Base-by-base conservation (phyloP, 2,797 vertebrate genomes). In the Galaxias olidus region DNA sequence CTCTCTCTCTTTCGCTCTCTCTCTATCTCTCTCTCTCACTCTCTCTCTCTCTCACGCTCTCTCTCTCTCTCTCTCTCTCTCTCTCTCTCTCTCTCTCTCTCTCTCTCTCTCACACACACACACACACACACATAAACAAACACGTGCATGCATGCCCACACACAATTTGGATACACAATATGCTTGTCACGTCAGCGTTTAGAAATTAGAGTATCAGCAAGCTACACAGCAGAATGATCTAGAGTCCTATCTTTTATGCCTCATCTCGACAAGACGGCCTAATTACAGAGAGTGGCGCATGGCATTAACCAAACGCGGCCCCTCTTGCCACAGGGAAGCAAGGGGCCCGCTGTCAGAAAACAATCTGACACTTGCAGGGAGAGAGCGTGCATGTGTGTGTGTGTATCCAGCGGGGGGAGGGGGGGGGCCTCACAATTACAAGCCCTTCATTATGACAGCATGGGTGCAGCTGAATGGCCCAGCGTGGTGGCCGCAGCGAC, bases 371-470 rank as follows among this genome's bases (percentile, higher is more conserved):
- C 60, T 64, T 50, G 42, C 8, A 11, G 65, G 30, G 14, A 18
- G 63, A 45, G 65, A 20, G 19, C 61, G 70, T 76, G 65, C 63
- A 57, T 74, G 53, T 60, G 65, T 41, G 19, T 63, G 70, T 76
- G 65, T 64, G 59, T 74, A 55, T 60, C 57, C 45, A 9, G 62
- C 48, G 55, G 46, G 18, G 48, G 45, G 20, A 14, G 45, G 12
- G 12, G 30, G 20, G 4, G 46, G 69, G 60, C 60, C 82, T 74
- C 66, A 73, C 69, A 72, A 87, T 87, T 83, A 81, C 66, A 82
- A 75, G 57, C 60, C 60, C 65, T 77, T 85, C 73, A 81, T 88
- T 83, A 83, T 73, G 84, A 72, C 81, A 78, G 81, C 75, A 82
- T 73, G 76, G 73, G 65, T 73, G 84, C 74, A 73, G 77, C 45